phyloP scores from a whole-genome alignment of 2,797 vertebrate genomes.

The Dendrocincla tyrannina region DNA sequence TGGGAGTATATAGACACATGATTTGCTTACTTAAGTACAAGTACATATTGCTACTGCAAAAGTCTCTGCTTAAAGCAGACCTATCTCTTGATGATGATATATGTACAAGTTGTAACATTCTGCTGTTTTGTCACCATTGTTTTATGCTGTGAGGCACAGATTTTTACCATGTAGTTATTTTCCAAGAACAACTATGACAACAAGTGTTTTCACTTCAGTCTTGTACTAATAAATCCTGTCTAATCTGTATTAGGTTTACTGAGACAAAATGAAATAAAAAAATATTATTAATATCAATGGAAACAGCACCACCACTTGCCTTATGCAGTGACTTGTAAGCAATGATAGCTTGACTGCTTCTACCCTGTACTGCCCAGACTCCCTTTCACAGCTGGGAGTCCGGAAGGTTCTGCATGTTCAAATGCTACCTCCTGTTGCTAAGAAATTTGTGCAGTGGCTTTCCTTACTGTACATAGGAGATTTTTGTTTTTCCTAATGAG shows the following conservation, averaged over 20 bases:
- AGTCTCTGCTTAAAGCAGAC: neutral
- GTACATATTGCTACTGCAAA: neutral
- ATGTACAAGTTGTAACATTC: neutral
- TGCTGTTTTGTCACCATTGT: neutral
- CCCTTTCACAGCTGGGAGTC: neutral
- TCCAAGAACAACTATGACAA: neutral
- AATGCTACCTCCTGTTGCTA: neutral
- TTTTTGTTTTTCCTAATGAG: neutral
- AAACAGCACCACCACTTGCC: neutral
- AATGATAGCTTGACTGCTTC: neutral
- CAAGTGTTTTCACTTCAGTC: neutral
- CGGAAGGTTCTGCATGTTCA: neutral
- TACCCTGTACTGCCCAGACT: neutral
- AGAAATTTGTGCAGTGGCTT: neutral
- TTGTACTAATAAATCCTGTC: neutral
- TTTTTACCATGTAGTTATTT: neutral
- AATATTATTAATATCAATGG: neutral
- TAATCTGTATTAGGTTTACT: constrained; percentile 5
- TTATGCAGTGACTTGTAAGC: neutral
- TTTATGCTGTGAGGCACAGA: neutral
- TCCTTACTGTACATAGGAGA: neutral
- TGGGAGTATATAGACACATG: neutral
- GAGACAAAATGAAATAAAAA: constrained; percentile 23
- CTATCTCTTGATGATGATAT: neutral
- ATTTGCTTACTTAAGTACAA: neutral